Evolutionary conservation across 1,140 invertebrate species (phyloP).

Genomic region (Temnothorax curvispinosus): DNA sequence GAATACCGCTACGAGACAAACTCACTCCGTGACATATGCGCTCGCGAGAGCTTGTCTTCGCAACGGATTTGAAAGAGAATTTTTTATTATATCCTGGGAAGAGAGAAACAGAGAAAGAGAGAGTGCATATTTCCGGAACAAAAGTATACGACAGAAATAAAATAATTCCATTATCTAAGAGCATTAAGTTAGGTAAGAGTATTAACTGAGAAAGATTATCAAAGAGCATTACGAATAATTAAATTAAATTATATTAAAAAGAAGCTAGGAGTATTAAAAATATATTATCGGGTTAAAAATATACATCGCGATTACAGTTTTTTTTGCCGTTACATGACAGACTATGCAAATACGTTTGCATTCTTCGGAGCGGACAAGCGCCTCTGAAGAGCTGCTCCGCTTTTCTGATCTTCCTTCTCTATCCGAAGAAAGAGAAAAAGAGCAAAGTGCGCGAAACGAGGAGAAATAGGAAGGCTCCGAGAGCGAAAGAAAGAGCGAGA

Average conservation of each 20-base stretch:
- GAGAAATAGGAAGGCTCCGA: not conserved
- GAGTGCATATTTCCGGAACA: not conserved
- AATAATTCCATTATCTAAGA: conserved; percentile 23
- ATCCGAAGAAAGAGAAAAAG: conserved; percentile 35
- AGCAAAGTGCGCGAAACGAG: not conserved
- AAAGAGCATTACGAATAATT: conserved; percentile 21
- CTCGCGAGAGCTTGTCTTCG: conserved; percentile 12
- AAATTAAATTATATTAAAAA: not conserved
- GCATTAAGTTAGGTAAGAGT: conserved; percentile 4
- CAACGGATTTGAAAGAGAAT: conserved; percentile 5
- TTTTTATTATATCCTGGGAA: not conserved
- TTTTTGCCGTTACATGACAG: conserved; percentile 69
- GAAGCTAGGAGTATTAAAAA: not conserved
- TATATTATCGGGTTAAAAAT: not conserved
- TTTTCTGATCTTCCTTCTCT: conserved; percentile 24
- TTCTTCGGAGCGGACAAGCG: conserved; percentile 78
- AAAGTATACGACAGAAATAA: conserved; percentile 2
- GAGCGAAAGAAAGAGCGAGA: conserved; percentile 1
- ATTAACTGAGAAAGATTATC: not conserved
- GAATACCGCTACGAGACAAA: not conserved
- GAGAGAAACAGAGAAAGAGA: not conserved
- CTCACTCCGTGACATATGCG: not conserved
- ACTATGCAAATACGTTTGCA: conserved; percentile 80
- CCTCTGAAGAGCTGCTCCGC: conserved; percentile 76
- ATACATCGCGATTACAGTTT: not conserved